These are phyloP conservation scores for Nibea coibor DNA, from an alignment of 2,113 vertebrate genomes.

Conservation along the genomic window DNA sequence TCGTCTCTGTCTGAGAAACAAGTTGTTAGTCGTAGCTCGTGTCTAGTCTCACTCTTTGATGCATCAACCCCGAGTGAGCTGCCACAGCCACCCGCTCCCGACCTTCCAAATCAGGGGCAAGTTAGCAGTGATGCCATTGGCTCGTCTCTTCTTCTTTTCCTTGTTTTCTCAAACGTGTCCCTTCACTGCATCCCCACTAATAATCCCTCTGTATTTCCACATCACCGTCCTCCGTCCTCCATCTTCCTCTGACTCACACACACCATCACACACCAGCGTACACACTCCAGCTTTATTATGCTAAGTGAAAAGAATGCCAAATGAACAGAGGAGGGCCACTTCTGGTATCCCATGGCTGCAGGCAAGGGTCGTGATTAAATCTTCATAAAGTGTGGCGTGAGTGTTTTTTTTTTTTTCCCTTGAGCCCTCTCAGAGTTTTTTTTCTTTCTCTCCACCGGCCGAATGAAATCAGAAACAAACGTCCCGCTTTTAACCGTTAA, in stretches of 20 bases:
- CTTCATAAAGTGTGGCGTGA: constrained; percentile 60
- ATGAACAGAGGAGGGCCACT: constrained; percentile 60
- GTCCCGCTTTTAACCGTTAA: constrained; percentile 32
- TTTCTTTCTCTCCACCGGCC: constrained; percentile 11
- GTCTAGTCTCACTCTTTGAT: constrained; percentile 68
- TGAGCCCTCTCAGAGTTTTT: constrained; percentile 10
- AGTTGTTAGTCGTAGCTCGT: constrained; percentile 65
- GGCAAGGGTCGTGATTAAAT: constrained; percentile 67
- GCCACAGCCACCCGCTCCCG: constrained; percentile 38
- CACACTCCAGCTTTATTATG: constrained; percentile 63
- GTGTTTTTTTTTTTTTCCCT: constrained; percentile 22
- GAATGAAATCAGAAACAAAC: constrained; percentile 42
- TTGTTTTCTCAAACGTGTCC: constrained; percentile 18
- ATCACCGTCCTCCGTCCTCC: constrained; percentile 29
- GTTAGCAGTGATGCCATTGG: constrained; percentile 39
- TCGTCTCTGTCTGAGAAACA: constrained; percentile 69
- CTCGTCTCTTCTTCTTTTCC: constrained; percentile 21
- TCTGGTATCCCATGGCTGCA: constrained; percentile 53
- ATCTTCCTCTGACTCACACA: constrained; percentile 45
- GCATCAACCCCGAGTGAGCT: constrained; percentile 51
- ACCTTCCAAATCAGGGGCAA: constrained; percentile 56
- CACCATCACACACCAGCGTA: constrained; percentile 26
- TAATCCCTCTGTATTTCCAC: constrained; percentile 44
- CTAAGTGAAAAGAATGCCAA: constrained; percentile 51
- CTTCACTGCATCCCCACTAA: constrained; percentile 24